Conservation (phyloP, 2,113 vertebrate genomes). For the Guaruba guarouba region DNA sequence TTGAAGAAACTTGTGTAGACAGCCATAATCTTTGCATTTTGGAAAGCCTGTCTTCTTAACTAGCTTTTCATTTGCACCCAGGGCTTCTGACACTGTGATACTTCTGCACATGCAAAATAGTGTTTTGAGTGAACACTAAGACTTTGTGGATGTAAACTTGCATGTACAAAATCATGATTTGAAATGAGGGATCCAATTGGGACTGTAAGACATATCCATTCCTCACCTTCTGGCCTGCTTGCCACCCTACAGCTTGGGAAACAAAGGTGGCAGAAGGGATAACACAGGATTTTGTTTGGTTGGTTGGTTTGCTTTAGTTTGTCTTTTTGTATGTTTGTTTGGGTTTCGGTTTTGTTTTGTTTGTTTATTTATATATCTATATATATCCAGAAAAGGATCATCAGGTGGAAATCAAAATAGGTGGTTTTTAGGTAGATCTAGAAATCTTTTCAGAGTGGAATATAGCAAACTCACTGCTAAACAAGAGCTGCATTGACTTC, state of each 20-base stretch:
- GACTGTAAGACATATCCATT: neutral
- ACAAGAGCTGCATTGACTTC: neutral
- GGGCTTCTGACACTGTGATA: neutral
- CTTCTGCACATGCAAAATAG: neutral
- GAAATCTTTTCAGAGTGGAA: neutral
- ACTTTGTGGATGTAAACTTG: neutral
- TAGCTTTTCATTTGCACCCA: neutral
- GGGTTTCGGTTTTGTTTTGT: neutral
- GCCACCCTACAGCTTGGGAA: neutral
- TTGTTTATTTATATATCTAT: neutral
- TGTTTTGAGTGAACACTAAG: neutral
- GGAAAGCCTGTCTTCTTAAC: neutral
- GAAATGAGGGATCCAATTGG: neutral
- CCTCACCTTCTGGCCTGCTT: neutral
- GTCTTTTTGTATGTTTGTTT: neutral
- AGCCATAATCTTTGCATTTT: neutral
- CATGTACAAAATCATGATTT: neutral
- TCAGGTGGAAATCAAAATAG: neutral
- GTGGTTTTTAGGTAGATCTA: neutral
- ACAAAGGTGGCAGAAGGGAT: neutral
- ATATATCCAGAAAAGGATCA: neutral
- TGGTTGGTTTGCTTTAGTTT: neutral
- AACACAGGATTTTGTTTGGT: neutral
- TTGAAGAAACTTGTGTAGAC: neutral
- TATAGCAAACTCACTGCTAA: neutral